A percentile compares a stretch with the other conserved stretches of the same genome.
These are phyloP conservation scores for Caenorhabditis tropicalis DNA, from an alignment of 1,140 invertebrate species.

Conservation along the genomic window DNA sequence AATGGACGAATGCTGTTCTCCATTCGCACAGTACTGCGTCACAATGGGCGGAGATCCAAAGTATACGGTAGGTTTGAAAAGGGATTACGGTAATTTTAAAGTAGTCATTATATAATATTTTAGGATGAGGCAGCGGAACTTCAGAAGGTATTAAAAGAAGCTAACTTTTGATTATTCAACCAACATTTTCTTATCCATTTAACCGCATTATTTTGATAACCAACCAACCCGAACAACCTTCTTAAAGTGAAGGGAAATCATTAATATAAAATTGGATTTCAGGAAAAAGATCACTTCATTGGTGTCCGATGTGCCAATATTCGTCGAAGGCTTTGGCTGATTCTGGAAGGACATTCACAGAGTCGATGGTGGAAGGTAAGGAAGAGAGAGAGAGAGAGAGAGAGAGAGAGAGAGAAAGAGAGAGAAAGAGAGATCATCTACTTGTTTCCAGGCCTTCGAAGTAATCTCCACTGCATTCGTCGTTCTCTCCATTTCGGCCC, in stretches of 20 bases:
- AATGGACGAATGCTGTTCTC: conserved; percentile 71
- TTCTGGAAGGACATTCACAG: conserved; percentile 69
- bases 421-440: neutral
- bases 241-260: neutral
- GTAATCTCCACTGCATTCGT: conserved; percentile 71
- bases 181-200: neutral
- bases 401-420: too few species aligned
- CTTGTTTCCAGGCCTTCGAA: conserved; percentile 62
- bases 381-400: too few species aligned
- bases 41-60: conserved; percentile 42
- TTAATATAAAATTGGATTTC: neutral
- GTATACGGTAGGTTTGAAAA: conserved; percentile 29
- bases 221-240: conserved; percentile 17
- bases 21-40: conserved; percentile 69
- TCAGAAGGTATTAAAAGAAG: neutral
- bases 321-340: conserved; percentile 66
- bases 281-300: conserved; percentile 72
- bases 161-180: neutral
- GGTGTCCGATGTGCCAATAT: conserved; percentile 69
- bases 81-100: neutral
- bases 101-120: too few species aligned
- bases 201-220: neutral
- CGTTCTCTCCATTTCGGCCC: conserved; percentile 69
- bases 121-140: neutral
- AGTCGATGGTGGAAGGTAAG: conserved; percentile 70